Evolutionary conservation across 1,140 invertebrate genomes (phyloP).

Genomic region (Drosophila sucinea): DNA sequence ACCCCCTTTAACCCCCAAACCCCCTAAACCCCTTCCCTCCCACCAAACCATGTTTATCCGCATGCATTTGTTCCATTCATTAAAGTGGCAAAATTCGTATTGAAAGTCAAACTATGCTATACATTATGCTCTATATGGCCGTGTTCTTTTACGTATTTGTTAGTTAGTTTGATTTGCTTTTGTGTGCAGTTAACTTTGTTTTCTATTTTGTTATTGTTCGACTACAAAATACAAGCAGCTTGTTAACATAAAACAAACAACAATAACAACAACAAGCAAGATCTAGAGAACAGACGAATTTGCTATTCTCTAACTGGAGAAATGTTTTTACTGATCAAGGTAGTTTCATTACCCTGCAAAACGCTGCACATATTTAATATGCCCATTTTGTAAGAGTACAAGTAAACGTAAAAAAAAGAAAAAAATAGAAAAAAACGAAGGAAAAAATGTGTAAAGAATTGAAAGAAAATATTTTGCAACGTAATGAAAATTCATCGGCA

Average conservation of each 20-base stretch:
- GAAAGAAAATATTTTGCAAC: constrained; percentile 69
- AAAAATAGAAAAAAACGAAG: constrained; percentile 14
- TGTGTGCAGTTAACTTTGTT: constrained; percentile 34
- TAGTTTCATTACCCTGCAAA: not conserved
- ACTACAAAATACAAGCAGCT: constrained; percentile 73
- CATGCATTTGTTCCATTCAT: constrained; percentile 64
- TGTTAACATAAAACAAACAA: constrained; percentile 64
- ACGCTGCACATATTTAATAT: not conserved
- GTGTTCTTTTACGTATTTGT: constrained; percentile 18
- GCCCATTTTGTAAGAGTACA: not conserved
- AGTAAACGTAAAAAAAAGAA: not conserved
- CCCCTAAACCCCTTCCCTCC: constrained; percentile 1
- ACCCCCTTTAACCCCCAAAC: not conserved
- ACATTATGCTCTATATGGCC: constrained; percentile 56
- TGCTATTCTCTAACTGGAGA: too few relatives aligned
- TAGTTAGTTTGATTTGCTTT: constrained; percentile 53
- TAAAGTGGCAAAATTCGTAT: constrained; percentile 71
- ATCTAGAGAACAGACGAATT: too few relatives aligned
- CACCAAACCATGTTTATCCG: not conserved
- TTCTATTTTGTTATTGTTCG: constrained; percentile 41
- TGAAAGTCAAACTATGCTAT: constrained; percentile 33
- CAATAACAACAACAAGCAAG: not conserved
- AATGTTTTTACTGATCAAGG: too few relatives aligned
- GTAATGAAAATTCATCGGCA: constrained; percentile 76
- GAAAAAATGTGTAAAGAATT: constrained; percentile 18